These are phyloP conservation scores for Rhinoraja longicauda DNA, from an alignment of 2,797 vertebrate genomes.

Conservation along the genomic window DNA sequence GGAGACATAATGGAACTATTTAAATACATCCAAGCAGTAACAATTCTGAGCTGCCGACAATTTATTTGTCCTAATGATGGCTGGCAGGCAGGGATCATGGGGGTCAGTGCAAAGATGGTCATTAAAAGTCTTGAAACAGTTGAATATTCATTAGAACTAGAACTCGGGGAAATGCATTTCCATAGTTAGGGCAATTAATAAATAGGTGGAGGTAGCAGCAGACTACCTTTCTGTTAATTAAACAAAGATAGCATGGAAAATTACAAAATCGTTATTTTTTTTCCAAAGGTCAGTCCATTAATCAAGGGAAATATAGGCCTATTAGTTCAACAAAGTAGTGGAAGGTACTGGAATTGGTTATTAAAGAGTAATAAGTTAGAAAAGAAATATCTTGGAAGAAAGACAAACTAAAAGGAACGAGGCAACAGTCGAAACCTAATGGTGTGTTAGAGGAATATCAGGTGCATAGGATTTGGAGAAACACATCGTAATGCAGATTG, in stretches of 20 bases:
- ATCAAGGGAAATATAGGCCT: background rate
- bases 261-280: background rate
- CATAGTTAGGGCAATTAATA: background rate
- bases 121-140: constrained; percentile 9
- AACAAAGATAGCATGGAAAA: background rate
- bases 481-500: background rate
- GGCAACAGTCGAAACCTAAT: background rate
- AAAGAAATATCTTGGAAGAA: background rate
- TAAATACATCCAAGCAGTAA: background rate
- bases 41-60: background rate
- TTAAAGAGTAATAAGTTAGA: background rate
- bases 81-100: background rate
- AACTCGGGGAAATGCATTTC: background rate
- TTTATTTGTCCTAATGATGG: background rate
- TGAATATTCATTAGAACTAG: background rate
- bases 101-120: constrained; percentile 13
- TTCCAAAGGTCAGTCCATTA: background rate
- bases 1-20: background rate
- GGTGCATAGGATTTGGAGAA: background rate
- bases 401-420: background rate
- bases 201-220: background rate
- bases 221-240: constrained; percentile 2
- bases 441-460: background rate
- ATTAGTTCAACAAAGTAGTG: background rate
- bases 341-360: background rate